Conservation (phyloP, 2,888 invertebrate genomes). For the Erebia ligea region DNA sequence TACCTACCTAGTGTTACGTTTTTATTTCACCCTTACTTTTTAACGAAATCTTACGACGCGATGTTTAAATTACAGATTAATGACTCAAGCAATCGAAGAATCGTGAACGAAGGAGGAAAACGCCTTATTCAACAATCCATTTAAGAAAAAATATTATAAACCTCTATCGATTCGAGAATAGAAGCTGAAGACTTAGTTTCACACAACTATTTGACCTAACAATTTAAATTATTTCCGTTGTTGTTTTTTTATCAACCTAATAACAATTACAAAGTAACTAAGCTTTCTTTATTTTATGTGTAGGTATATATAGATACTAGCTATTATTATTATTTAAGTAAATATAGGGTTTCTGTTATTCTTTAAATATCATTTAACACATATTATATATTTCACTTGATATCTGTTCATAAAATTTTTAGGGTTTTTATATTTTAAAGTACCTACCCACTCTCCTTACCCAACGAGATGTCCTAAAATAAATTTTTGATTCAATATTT, state of each 20-base stretch:
- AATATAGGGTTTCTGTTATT: background rate
- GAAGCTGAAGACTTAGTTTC: conserved; percentile 5
- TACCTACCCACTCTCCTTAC: background rate
- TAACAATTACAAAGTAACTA: background rate
- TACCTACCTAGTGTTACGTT: background rate
- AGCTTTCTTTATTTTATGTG: background rate
- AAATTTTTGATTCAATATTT: background rate
- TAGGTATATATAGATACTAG: background rate
- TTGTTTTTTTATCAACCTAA: background rate
- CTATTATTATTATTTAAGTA: background rate
- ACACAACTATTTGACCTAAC: background rate
- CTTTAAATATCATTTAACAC: background rate
- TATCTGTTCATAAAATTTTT: background rate
- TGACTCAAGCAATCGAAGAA: conserved; percentile 22
- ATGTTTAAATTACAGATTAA: conserved; percentile 26
- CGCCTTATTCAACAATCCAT: conserved; percentile 33
- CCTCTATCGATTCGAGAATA: conserved; percentile 1
- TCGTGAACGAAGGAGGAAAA: conserved; percentile 29
- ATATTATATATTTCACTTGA: background rate
- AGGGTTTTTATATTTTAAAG: background rate
- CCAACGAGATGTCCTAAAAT: background rate
- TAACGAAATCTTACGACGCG: background rate
- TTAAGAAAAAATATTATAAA: conserved; percentile 1
- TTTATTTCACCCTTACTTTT: background rate
- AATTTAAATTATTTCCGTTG: background rate